These are phyloP conservation scores for Oceanodroma tethys DNA, from an alignment of 2,113 vertebrate species.

Conservation along the genomic window DNA sequence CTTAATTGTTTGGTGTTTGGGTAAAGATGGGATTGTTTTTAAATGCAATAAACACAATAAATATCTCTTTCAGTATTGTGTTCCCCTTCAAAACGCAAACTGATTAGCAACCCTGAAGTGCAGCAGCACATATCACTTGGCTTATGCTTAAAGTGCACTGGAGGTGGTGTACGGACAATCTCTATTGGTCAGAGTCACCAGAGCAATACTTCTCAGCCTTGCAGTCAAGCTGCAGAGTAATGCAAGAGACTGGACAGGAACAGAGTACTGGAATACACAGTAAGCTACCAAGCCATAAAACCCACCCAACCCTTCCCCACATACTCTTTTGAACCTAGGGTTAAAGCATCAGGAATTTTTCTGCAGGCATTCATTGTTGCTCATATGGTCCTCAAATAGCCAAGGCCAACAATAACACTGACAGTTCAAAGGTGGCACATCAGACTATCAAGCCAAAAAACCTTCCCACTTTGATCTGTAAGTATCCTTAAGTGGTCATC, in stretches of 20 bases:
- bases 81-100: background rate
- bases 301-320: background rate
- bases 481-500: background rate
- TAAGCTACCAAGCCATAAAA: background rate
- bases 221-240: background rate
- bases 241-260: background rate
- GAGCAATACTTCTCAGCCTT: background rate
- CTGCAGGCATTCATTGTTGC: background rate
- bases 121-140: background rate
- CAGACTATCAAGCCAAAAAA: background rate
- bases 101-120: background rate
- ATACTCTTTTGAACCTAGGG: background rate
- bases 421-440: background rate
- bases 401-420: background rate
- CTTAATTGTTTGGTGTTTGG: background rate
- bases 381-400: background rate
- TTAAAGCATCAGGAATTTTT: background rate
- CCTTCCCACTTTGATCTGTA: background rate
- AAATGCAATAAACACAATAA: background rate
- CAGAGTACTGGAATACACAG: background rate
- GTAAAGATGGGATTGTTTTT: background rate
- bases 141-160: background rate
- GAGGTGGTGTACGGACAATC: background rate
- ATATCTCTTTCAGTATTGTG: background rate
- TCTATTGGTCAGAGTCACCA: background rate